Evolutionary conservation across 2,797 vertebrate species (phyloP).

Genomic region (Gallinago solitaria): DNA sequence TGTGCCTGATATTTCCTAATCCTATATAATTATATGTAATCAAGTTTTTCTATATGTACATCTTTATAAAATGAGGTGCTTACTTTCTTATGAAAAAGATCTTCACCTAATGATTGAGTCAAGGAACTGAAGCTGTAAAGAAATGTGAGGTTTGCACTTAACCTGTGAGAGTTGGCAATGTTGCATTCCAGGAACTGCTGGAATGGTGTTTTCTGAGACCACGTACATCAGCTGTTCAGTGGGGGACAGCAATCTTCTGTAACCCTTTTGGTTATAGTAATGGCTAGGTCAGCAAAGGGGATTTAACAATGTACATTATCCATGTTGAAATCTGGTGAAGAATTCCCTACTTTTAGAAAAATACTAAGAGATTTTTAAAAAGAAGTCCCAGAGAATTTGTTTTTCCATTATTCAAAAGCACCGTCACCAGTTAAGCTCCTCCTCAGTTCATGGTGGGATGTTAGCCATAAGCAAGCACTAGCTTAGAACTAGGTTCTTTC

Average conservation of each 20-base stretch:
- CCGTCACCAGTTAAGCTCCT: neutral
- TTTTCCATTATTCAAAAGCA: neutral
- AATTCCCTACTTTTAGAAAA: neutral
- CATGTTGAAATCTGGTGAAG: neutral
- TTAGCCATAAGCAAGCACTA: neutral
- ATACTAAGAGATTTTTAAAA: neutral
- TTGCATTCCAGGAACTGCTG: neutral
- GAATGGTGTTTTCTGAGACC: neutral
- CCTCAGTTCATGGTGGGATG: neutral
- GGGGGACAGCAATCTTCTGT: neutral
- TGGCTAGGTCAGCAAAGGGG: neutral
- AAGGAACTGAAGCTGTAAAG: neutral
- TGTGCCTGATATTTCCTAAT: neutral
- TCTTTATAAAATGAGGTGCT: neutral
- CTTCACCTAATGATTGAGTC: neutral
- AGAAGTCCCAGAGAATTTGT: neutral
- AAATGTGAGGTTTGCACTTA: neutral
- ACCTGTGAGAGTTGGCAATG: neutral
- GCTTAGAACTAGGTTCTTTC: neutral
- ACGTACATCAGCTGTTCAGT: neutral
- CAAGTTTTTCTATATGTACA: neutral
- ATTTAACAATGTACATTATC: neutral
- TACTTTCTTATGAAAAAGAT: neutral
- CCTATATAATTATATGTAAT: neutral
- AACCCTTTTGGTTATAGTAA: neutral